Percentiles rank a stretch among this genome's conserved stretches.
Conservation (phyloP, 2,797 vertebrate genomes). For the Chrosomus eos region DNA sequence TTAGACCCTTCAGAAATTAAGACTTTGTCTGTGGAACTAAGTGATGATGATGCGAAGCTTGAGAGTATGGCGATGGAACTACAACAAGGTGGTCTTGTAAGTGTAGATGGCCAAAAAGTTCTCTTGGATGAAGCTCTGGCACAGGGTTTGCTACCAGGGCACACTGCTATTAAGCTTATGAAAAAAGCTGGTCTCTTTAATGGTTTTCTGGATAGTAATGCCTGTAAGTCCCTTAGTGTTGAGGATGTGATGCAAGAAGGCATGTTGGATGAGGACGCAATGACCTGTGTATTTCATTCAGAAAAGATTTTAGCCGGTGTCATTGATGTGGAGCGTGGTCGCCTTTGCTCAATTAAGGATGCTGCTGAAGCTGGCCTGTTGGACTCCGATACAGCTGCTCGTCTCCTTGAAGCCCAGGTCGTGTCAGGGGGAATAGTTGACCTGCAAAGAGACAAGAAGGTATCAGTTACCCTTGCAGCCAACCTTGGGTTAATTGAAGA, state of each 20-base stretch:
- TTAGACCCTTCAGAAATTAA: conserved; percentile 1
- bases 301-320: conserved; percentile 90
- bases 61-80: conserved; percentile 80
- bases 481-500: conserved; percentile 87
- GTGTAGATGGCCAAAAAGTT: conserved; percentile 77
- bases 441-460: conserved; percentile 85
- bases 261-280: conserved; percentile 87
- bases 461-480: conserved; percentile 92
- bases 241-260: conserved; percentile 87
- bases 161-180: conserved; percentile 89
- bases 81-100: conserved; percentile 81
- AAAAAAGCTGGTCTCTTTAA: conserved; percentile 85
- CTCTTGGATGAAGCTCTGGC: conserved; percentile 87
- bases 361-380: conserved; percentile 85
- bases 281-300: conserved; percentile 85
- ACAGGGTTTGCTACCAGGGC: conserved; percentile 80
- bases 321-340: conserved; percentile 81
- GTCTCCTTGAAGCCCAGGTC: conserved; percentile 91
- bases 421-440: conserved; percentile 92
- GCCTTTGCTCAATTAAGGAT: conserved; percentile 82
- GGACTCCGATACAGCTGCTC: conserved; percentile 81
- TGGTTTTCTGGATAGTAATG: conserved; percentile 87
- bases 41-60: conserved; percentile 75
- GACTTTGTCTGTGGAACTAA: conserved; percentile 48
- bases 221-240: conserved; percentile 80